Conservation (phyloP, 2,113 vertebrate species). For the Colinus virginianus region DNA sequence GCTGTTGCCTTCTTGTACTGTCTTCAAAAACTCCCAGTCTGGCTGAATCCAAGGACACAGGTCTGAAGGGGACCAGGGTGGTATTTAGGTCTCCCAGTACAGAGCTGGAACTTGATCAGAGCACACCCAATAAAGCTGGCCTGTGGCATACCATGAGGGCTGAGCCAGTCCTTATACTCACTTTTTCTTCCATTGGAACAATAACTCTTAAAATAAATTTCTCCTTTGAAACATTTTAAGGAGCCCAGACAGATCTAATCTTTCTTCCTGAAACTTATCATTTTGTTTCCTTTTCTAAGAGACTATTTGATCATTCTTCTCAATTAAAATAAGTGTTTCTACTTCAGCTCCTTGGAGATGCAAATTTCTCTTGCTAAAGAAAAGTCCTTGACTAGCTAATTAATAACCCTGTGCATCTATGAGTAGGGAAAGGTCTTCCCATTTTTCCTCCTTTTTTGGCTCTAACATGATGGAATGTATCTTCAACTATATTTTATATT, state of each 20-base stretch:
- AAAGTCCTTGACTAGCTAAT: conserved; percentile 44
- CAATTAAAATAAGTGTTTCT: conserved; percentile 54
- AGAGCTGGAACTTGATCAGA: not conserved
- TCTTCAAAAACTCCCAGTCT: not conserved
- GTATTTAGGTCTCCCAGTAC: not conserved
- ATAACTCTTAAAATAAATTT: not conserved
- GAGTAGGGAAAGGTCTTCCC: not conserved
- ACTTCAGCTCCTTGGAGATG: conserved; percentile 38
- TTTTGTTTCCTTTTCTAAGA: conserved; percentile 37
- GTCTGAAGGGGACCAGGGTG: not conserved
- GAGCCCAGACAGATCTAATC: not conserved
- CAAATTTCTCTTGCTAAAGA: conserved; percentile 22
- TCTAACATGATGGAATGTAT: not conserved
- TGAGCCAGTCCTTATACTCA: not conserved
- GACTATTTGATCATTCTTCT: conserved; percentile 38
- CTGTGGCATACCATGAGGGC: not conserved
- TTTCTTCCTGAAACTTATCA: not conserved
- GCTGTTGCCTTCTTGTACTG: not conserved
- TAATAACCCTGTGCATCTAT: not conserved
- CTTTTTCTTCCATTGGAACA: not conserved
- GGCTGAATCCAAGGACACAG: not conserved
- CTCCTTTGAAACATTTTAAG: not conserved
- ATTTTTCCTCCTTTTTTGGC: not conserved
- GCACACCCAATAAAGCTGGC: not conserved
- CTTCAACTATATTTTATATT: not conserved